Conservation (phyloP, 2,888 invertebrate species). For the Drosophila anomelani region DNA sequence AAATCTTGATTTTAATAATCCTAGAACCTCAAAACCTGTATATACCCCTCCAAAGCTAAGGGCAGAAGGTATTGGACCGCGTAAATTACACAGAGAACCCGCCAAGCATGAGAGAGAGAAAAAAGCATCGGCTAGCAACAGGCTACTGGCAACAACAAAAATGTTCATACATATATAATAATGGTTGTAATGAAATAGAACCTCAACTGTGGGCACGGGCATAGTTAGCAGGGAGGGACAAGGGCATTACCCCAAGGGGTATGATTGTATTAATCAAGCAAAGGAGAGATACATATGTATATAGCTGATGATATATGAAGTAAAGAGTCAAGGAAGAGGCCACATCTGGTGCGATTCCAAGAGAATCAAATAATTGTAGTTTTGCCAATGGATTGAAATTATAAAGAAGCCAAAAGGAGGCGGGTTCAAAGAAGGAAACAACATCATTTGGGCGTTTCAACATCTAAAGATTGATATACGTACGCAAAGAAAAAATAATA, state of each 20-base stretch:
- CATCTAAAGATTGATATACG: constrained; percentile 24
- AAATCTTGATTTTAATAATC: not conserved
- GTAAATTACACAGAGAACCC: constrained; percentile 49
- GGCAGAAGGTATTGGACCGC: constrained; percentile 43
- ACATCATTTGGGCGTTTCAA: constrained; percentile 43
- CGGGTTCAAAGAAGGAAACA: constrained; percentile 16
- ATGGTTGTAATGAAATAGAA: constrained; percentile 61
- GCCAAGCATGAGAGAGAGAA: constrained; percentile 5
- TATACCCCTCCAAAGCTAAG: constrained; percentile 1
- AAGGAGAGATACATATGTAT: constrained; percentile 22
- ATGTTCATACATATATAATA: constrained; percentile 48
- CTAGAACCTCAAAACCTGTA: not conserved
- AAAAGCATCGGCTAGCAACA: constrained; percentile 57
- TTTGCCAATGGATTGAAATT: constrained; percentile 44
- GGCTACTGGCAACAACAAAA: constrained; percentile 55
- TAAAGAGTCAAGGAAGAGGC: not conserved
- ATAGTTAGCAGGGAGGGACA: constrained; percentile 13
- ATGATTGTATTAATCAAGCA: constrained; percentile 58
- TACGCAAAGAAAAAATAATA: constrained; percentile 5
- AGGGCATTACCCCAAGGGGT: constrained; percentile 44
- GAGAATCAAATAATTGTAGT: constrained; percentile 44
- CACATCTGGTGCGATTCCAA: constrained; percentile 44
- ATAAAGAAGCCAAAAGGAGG: constrained; percentile 38
- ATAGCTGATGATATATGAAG: constrained; percentile 3
- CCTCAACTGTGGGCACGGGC: constrained; percentile 18